These are phyloP conservation scores for Trachelus stipa DNA, from an alignment of 2,888 invertebrate genomes.

Conservation along the genomic window DNA sequence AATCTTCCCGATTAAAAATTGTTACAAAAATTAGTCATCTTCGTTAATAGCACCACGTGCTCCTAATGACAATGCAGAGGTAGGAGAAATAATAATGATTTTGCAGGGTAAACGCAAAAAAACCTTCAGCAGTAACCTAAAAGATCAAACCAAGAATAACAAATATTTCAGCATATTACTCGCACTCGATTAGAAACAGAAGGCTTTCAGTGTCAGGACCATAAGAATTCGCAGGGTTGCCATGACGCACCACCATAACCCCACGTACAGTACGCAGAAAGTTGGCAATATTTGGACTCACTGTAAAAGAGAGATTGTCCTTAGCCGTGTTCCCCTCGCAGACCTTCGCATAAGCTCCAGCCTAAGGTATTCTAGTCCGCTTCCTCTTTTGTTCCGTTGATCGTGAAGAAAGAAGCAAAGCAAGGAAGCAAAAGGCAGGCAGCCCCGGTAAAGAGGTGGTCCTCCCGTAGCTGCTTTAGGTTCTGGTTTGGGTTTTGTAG, in stretches of 20 bases:
- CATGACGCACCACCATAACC: constrained; percentile 14
- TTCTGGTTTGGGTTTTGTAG: constrained; percentile 40
- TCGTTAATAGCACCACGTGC: background rate
- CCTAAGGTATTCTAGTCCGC: constrained; percentile 53
- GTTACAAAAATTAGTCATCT: background rate
- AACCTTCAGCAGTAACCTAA: background rate
- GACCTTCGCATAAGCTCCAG: constrained; percentile 32
- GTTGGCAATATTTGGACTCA: background rate
- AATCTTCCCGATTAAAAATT: background rate
- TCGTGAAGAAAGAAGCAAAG: constrained; percentile 22
- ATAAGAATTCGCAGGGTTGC: constrained; percentile 51
- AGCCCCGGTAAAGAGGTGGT: constrained; percentile 28
- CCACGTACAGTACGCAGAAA: background rate
- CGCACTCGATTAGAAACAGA: constrained; percentile 64
- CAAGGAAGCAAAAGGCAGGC: constrained; percentile 23
- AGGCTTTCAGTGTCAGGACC: constrained; percentile 52
- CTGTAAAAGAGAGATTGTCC: background rate
- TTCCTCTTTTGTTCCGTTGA: constrained; percentile 57
- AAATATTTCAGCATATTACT: constrained; percentile 58
- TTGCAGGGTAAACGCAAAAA: background rate
- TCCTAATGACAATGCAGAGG: background rate
- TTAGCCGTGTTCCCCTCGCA: constrained; percentile 33
- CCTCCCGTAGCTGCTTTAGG: constrained; percentile 30
- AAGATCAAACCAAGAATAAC: constrained; percentile 42
- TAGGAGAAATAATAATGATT: background rate